phyloP scores from a whole-genome alignment of 2,797 vertebrate genomes.

The Choloepus didactylus region DNA sequence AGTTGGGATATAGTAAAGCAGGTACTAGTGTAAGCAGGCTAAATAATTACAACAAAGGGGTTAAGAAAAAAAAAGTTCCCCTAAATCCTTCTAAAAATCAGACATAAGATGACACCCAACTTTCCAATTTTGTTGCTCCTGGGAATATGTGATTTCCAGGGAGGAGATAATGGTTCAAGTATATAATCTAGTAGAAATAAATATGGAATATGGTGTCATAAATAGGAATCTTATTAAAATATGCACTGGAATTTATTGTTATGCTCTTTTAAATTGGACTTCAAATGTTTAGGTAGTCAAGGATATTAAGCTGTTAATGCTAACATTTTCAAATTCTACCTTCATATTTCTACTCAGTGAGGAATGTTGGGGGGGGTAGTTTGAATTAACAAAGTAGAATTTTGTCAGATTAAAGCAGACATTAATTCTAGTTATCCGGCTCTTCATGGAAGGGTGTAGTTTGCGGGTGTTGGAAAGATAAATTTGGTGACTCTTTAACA shows the following conservation, averaged over 20 bases:
- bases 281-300: constrained; percentile 30
- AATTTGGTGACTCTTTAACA: constrained; percentile 65
- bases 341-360: constrained; percentile 17
- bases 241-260: not conserved
- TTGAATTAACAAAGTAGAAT: constrained; percentile 34
- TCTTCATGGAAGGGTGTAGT: not conserved
- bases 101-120: constrained; percentile 13
- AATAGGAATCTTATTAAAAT: constrained; percentile 40
- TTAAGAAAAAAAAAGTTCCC: not conserved
- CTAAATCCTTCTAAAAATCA: not conserved
- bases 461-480: constrained; percentile 58
- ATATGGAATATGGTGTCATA: not conserved
- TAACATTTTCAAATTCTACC: constrained; percentile 15
- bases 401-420: not conserved
- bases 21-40: not conserved
- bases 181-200: constrained; percentile 44
- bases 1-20: not conserved
- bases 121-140: constrained; percentile 39
- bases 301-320: not conserved
- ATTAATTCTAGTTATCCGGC: not conserved
- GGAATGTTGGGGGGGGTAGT: not conserved
- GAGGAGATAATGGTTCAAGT: constrained; percentile 49
- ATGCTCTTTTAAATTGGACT: not conserved
- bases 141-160: not conserved
- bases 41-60: not conserved